These are phyloP conservation scores for Eulithis testata DNA, from an alignment of 2,888 invertebrate genomes.

Conservation along the genomic window DNA sequence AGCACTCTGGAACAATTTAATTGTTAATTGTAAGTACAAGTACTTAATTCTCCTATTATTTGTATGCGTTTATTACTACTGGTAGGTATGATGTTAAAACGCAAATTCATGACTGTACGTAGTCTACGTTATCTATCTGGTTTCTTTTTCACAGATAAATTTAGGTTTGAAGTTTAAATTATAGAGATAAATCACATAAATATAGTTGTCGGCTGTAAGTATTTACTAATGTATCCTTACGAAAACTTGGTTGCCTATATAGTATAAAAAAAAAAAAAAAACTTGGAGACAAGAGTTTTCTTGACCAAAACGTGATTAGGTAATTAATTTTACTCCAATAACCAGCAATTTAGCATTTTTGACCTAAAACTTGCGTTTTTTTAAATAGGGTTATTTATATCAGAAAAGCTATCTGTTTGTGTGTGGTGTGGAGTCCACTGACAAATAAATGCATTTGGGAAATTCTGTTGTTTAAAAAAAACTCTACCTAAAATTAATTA, in stretches of 20 bases:
- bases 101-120: conserved; percentile 7
- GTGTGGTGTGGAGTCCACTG: conserved; percentile 3
- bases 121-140: conserved; percentile 11
- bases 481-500: conserved; percentile 32
- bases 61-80: conserved; percentile 29
- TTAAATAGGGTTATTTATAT: conserved; percentile 1
- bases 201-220: too few relatives aligned
- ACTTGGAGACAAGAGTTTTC: too few relatives aligned
- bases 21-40: conserved; percentile 64
- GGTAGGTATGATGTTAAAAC: conserved; percentile 18
- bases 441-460: conserved; percentile 6
- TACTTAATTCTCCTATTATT: conserved; percentile 32
- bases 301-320: too few relatives aligned
- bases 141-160: not conserved
- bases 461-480: conserved; percentile 12
- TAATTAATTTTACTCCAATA: too few relatives aligned
- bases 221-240: too few relatives aligned
- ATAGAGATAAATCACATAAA: too few relatives aligned
- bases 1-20: conserved; percentile 70
- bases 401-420: conserved; percentile 11
- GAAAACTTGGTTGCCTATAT: too few relatives aligned
- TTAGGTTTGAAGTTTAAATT: too few relatives aligned
- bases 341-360: conserved; percentile 1
- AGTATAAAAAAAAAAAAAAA: too few relatives aligned
- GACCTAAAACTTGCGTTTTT: not conserved